A percentile compares a stretch with the other conserved stretches of the same genome.
Conservation (phyloP, 1,140 invertebrate genomes). For the Temnothorax curvispinosus region DNA sequence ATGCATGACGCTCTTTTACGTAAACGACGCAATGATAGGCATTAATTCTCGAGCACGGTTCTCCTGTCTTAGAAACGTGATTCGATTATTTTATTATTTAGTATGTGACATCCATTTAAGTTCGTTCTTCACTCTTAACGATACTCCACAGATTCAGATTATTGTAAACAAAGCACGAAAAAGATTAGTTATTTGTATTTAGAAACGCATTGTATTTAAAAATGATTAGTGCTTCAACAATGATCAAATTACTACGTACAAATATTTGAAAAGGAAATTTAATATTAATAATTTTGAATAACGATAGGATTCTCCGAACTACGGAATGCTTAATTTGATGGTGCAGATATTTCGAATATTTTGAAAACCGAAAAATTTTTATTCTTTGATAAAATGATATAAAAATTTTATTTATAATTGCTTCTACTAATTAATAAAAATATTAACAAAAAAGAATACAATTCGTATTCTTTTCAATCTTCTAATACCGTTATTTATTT, state of each 20-base stretch:
- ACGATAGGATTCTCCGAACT: neutral
- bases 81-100: conserved; percentile 2
- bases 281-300: conserved; percentile 2
- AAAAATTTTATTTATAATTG: neutral
- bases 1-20: conserved; percentile 51
- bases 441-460: neutral
- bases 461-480: neutral
- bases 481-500: neutral
- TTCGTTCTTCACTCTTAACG: neutral
- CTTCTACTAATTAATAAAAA: neutral
- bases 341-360: neutral
- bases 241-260: neutral
- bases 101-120: conserved; percentile 32
- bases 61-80: conserved; percentile 38
- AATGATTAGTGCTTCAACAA: neutral
- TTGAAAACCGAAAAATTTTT: no score
- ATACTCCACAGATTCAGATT: neutral
- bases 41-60: conserved; percentile 56
- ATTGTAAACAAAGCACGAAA: neutral
- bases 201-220: neutral
- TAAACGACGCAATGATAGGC: conserved; percentile 58
- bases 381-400: neutral
- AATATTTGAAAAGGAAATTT: neutral
- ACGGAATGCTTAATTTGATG: neutral
- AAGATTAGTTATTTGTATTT: conserved; percentile 4